Evolutionary conservation across 1,140 invertebrate genomes (phyloP).

Genomic region (Habropoda laboriosa): DNA sequence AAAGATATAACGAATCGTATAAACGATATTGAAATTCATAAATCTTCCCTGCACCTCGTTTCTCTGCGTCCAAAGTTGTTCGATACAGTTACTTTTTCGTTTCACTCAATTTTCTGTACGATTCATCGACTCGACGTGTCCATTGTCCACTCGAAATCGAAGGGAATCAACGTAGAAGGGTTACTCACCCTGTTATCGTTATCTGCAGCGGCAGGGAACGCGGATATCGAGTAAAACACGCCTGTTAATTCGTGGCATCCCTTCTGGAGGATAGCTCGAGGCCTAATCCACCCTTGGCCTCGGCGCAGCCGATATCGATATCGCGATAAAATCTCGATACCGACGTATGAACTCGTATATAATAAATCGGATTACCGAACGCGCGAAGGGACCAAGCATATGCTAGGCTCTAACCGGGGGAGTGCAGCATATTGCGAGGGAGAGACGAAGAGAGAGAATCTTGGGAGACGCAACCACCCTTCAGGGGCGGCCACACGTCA

Average conservation of each 20-base stretch:
- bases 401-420: slow-evolving; percentile 50
- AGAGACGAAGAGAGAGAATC: slow-evolving; percentile 23
- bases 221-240: slow-evolving; percentile 70
- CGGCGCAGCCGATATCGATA: slow-evolving; percentile 64
- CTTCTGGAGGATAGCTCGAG: slow-evolving; percentile 35
- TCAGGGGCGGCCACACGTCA: slow-evolving; percentile 53
- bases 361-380: slow-evolving; percentile 77
- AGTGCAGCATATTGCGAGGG: slow-evolving; percentile 63
- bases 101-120: neutral
- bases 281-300: slow-evolving; percentile 56
- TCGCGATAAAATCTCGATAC: slow-evolving; percentile 73
- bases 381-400: slow-evolving; percentile 62
- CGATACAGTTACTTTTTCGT: too few relatives aligned
- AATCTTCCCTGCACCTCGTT: too few relatives aligned
- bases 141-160: slow-evolving; percentile 4
- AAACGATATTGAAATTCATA: too few relatives aligned
- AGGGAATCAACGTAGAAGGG: neutral
- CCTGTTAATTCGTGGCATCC: slow-evolving; percentile 69
- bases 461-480: slow-evolving; percentile 49
- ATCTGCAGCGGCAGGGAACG: slow-evolving; percentile 36
- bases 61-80: too few relatives aligned
- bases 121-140: neutral
- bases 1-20: too few relatives aligned
- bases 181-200: slow-evolving; percentile 6
- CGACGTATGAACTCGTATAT: slow-evolving; percentile 62